A percentile compares a stretch with the other conserved stretches of the same genome.
These are phyloP conservation scores for Ophion costatus DNA, from an alignment of 2,888 invertebrate species.

Conservation along the genomic window DNA sequence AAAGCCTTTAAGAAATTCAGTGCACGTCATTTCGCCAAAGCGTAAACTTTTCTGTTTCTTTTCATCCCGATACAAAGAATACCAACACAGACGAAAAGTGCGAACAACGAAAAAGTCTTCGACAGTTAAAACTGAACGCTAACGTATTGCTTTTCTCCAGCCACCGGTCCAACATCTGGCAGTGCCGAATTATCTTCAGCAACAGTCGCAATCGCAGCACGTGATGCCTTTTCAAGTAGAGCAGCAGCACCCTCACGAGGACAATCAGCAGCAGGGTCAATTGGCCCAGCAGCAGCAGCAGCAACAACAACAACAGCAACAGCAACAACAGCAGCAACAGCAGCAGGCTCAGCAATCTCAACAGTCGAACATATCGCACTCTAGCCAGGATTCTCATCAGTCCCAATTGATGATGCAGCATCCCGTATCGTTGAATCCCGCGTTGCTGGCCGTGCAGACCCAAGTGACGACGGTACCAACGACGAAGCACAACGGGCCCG, in stretches of 20 bases:
- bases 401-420: conserved; percentile 61
- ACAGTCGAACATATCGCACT: conserved; percentile 50
- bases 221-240: conserved; percentile 62
- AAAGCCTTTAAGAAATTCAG: no score
- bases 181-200: conserved; percentile 71
- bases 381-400: conserved; percentile 52
- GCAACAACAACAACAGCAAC: conserved; percentile 57
- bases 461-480: conserved; percentile 49
- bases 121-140: no score
- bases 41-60: no score
- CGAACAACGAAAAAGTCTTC: no score
- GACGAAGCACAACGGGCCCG: conserved; percentile 76
- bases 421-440: conserved; percentile 69
- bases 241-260: conserved; percentile 57
- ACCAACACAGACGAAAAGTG: neutral
- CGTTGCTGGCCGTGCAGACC: conserved; percentile 36
- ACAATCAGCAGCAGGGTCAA: conserved; percentile 65
- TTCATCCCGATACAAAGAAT: neutral
- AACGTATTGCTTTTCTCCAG: conserved; percentile 46
- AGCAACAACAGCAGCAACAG: conserved; percentile 32
- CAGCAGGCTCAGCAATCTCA: conserved; percentile 58
- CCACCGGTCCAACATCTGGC: conserved; percentile 72
- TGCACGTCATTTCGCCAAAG: no score
- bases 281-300: conserved; percentile 49
- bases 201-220: conserved; percentile 50